phyloP scores from a whole-genome alignment of 2,113 vertebrate species.

The Sinocyclocheilus anshuiensis region DNA sequence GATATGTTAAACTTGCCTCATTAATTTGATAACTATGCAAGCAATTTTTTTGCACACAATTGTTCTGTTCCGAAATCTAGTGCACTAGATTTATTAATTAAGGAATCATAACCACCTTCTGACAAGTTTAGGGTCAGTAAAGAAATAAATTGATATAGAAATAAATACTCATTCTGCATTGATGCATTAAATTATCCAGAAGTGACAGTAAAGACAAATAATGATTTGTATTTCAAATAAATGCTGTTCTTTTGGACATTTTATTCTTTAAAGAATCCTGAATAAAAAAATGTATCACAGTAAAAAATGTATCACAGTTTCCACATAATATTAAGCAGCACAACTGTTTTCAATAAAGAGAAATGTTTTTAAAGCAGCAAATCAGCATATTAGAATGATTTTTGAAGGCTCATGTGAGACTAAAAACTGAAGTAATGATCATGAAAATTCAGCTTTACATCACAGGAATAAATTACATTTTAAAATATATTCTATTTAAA shows the following conservation, averaged over 20 bases:
- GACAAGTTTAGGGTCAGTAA: neutral
- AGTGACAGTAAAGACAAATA: neutral
- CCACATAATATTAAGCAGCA: too few relatives aligned
- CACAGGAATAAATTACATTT: too few relatives aligned
- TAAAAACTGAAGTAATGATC: too few relatives aligned
- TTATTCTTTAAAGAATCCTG: too few relatives aligned
- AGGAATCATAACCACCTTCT: neutral
- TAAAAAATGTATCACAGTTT: too few relatives aligned
- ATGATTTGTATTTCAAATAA: neutral
- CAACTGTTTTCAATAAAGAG: too few relatives aligned
- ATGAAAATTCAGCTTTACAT: too few relatives aligned
- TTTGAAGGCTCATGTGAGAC: neutral
- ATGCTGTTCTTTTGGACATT: too few relatives aligned
- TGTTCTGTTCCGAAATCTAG: neutral
- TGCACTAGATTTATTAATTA: neutral
- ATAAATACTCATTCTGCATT: neutral
- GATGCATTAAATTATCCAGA: neutral
- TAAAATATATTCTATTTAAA: neutral
- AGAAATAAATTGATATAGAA: neutral
- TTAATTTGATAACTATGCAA: neutral
- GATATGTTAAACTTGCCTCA: neutral
- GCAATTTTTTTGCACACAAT: neutral
- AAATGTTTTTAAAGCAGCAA: too few relatives aligned
- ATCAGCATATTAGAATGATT: too few relatives aligned
- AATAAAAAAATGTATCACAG: too few relatives aligned